Base-by-base conservation (phyloP, 2,888 invertebrate species). In the Eupithecia tripunctaria region DNA sequence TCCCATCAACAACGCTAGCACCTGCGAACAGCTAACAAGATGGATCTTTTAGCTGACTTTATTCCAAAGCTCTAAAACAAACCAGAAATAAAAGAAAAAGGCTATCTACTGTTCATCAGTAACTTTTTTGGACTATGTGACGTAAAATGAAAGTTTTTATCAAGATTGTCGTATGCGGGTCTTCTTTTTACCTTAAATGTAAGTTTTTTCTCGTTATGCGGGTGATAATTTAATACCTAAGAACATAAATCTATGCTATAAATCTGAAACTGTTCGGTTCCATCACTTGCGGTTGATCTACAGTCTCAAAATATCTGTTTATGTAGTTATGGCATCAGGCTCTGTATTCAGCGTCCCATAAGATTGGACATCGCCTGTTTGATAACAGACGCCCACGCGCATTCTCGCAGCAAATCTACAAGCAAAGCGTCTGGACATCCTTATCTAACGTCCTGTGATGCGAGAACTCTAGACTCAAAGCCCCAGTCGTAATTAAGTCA, bases 111-210 rank as follows among this genome's bases (percentile, higher is more conserved):
- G 51, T 72, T 72, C 73, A 73, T 72, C 72, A 66, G 73, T 68
- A 56, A 74, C 74, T 78, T 78, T 74, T 78, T 75, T 70, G 56
- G 36, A 47, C 38, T 47, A 51, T 71, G 76, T 66, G 75, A 69
- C 65, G 60, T 65, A 73, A 73, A 36, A 62, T 56, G 56, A 70
- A 71, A 75, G 62, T 60, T 74, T 71, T 75, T 76, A 77, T 73
- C 75, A 73, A 70, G 76, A 76, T 71, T 51, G 14, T 68, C 63
- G 43, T 60, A 32, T 60, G 56, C n/a, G 47, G 41, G 25, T 27
- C 7, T 41, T 47, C 62, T 43, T 41, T 32, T 63, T 63, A 29
- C 41, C 68, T 67, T 73, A 75, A 74, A 72, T 74, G 59, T 68
- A 60, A 70, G 70, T 56, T n/a, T 32, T 32, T n/a, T 69, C 68